phyloP scores from a whole-genome alignment of 2,888 invertebrate species.

The Cosmia pyralina region DNA sequence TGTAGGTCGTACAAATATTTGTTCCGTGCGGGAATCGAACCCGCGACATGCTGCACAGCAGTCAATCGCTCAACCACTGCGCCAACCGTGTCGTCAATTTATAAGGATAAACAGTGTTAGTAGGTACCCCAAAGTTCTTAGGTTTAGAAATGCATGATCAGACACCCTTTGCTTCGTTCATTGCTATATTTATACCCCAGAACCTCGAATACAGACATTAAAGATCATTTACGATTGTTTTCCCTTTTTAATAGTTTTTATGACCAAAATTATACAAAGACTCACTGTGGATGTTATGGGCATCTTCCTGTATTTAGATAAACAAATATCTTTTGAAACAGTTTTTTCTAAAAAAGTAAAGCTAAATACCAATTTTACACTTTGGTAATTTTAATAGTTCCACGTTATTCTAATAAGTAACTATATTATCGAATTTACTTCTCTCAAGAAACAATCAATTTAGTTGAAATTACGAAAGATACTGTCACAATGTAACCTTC shows the following conservation, averaged over 20 bases:
- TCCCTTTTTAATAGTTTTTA: constrained; percentile 5
- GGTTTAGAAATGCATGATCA: not conserved
- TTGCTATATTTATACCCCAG: not conserved
- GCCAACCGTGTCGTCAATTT: no score
- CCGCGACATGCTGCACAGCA: no score
- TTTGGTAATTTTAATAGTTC: no score
- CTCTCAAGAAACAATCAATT: not conserved
- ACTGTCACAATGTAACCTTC: not conserved
- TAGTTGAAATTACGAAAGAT: not conserved
- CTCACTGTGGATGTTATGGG: not conserved
- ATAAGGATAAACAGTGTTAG: no score
- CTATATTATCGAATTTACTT: no score
- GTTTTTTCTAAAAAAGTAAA: not conserved
- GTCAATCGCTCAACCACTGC: no score
- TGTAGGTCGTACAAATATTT: no score
- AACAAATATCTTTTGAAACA: constrained; percentile 22
- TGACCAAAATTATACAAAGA: constrained; percentile 8
- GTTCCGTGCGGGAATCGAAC: no score
- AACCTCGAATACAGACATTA: not conserved
- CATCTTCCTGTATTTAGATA: constrained; percentile 11
- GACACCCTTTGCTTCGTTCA: not conserved
- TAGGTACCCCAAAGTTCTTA: no score
- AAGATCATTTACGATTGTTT: constrained; percentile 13
- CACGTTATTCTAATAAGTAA: not conserved
- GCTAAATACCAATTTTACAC: not conserved